Evolutionary conservation across 2,888 invertebrate genomes (phyloP), one percentile per base, ranked within the genome.

Genomic region (Agrypnus murinus): DNA sequence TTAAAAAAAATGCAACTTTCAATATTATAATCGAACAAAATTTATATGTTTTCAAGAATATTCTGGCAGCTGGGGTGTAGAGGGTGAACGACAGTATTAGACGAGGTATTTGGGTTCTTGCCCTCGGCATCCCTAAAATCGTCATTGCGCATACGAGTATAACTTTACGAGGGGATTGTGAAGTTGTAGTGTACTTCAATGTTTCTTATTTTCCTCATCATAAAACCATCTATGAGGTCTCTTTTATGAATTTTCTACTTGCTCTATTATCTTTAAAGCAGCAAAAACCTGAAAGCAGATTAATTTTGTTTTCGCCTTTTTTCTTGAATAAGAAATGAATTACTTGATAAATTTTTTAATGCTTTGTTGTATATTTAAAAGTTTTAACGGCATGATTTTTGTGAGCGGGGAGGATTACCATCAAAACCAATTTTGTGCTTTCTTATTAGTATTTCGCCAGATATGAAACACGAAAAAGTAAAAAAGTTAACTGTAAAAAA

Each of bases 151-250:
- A 62, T 48, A 46, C 62, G 62, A 62, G 45, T 62, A 46, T 62
- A 48, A 48, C 62, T 62, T 62, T 62, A 62, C 62, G 62, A 62
- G 62, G 62, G 62, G 62, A 62, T 62, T 62, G 46, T 48, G 62
- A 12, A 62, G 62, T 62, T 62, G 45, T 62, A 62, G 62, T 62
- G 34, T 62, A 48, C 62, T 48, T 46, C 45, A 12, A 32, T 17
- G 46, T 62, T 62, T 62, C 62, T 62, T 62, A 62, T 62, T 62
- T 48, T 62, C 48, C 62, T 62, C 48, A 45, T 59, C 59, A 48
- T 62, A 62, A 62, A 62, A 62, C 36, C 62, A 62, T 62, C 48
- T 31, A 48, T 34, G 25, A 48, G 48, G 59, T 45, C 36, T 46
- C 46, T 19, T 62, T 62, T 48, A 36, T 48, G 9, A 34, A 46